Evolutionary conservation across 1,140 invertebrate species (phyloP).

Genomic region (Phymorhynchus buccinoides): DNA sequence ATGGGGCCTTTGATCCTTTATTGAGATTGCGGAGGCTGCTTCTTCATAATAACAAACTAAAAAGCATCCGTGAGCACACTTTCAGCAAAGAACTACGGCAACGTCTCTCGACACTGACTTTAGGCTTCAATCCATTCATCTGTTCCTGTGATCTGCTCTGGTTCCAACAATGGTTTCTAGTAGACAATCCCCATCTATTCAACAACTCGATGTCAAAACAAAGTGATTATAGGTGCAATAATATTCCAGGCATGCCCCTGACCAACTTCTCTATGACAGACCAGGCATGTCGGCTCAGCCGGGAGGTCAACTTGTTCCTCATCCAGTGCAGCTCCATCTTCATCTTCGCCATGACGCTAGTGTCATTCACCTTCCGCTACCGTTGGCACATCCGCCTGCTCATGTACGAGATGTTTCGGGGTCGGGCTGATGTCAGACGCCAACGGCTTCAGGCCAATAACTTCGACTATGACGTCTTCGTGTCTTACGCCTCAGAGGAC

Average conservation of each 20-base stretch:
- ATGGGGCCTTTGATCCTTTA: conserved; percentile 9
- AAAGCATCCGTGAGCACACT: not conserved
- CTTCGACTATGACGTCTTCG: conserved; percentile 49
- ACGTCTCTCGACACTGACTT: not conserved
- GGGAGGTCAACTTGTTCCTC: conserved; percentile 14
- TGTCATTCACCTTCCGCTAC: conserved; percentile 8
- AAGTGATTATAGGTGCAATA: conserved; percentile 6
- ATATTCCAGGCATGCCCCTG: not conserved
- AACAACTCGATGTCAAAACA: no score
- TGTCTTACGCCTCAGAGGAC: conserved; percentile 33
- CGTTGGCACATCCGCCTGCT: conserved; percentile 34
- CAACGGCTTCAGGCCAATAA: not conserved
- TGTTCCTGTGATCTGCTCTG: conserved; percentile 35
- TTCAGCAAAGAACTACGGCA: not conserved
- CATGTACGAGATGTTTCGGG: conserved; percentile 34
- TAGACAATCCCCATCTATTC: not conserved
- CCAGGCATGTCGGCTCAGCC: conserved; percentile 25
- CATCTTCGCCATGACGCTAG: not conserved
- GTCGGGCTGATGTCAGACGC: not conserved
- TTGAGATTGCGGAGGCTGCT: not conserved
- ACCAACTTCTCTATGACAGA: not conserved
- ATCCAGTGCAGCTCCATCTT: not conserved
- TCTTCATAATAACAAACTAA: not conserved
- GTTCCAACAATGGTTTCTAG: conserved; percentile 34
- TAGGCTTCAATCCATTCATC: conserved; percentile 28